Evolutionary conservation across 1,140 invertebrate species (phyloP), one percentile per base, ranked within the genome.

Genomic region (Tyrophagus putrescentiae): DNA sequence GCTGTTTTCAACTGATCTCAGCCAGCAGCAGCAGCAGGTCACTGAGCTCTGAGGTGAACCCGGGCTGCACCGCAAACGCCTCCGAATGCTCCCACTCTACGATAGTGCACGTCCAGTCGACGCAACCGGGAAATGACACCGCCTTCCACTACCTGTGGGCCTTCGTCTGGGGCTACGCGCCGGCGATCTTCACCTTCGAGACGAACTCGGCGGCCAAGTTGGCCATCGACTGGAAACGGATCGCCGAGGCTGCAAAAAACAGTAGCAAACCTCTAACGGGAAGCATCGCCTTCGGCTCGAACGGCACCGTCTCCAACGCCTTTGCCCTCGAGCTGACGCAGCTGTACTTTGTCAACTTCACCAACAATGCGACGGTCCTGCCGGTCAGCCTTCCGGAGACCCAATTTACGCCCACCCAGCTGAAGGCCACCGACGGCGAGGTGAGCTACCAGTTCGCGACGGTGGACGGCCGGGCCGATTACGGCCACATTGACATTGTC

Each of bases 91-190:
- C 32, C n/a, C 3, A 11, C 11, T 27, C 52, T 31, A 13, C 13
- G 18, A 3, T 54, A 13, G 52, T 54, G 32, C 27, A 54, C 39
- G 25, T 54, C 39, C 1, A 3, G 39, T 54, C 52, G 11, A 13
- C 3, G 52, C 6, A 1, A 5, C 3, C 41, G 41, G 25, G n/a
- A n/a, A 42, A 42, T 42, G 6, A 54, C 11, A 27, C 7, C 25
- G 39, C 52, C 27, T 54, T 18, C 25, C 52, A 54, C 39, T 27
- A 54, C 39, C 39, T 54, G 39, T 54, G 52, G 52, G 25, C 25
- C n/a, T 54, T 54, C 27, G 3, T 27, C 2, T 18, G 18, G n/a
- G 25, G 21, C 21, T 54, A 32, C 39, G 27, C 9, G 25, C 52
- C 52, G 9, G 3, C 52, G 21, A 54, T 54, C 1, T 21, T 54